Conservation (phyloP, 1,140 invertebrate genomes). For the Leptoteleia sp. region DNA sequence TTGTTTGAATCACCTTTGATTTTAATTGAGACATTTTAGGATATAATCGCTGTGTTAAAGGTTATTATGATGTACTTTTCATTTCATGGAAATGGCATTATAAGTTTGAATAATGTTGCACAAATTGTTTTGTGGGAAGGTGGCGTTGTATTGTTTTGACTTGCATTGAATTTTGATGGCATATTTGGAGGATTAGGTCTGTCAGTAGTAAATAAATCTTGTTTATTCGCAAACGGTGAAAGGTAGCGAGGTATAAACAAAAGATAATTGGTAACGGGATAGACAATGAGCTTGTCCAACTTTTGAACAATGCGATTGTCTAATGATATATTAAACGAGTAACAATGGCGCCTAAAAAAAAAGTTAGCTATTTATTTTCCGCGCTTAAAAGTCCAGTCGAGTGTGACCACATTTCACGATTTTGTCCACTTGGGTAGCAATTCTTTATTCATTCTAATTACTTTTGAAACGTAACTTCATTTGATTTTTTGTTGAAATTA, state of each 20-base stretch:
- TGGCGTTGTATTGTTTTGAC: no score
- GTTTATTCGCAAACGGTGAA: constrained; percentile 17
- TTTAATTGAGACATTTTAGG: no score
- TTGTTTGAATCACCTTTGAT: no score
- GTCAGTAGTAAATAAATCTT: constrained; percentile 7
- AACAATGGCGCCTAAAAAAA: constrained; percentile 25
- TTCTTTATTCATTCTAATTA: constrained; percentile 1
- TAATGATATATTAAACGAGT: constrained; percentile 23
- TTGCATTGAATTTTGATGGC: constrained; percentile 9
- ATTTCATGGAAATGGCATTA: no score
- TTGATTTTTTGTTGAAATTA: background rate
- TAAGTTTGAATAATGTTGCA: no score
- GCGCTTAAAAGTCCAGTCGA: constrained; percentile 23
- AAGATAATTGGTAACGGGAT: constrained; percentile 11
- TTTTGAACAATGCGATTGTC: constrained; percentile 40
- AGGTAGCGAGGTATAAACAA: constrained; percentile 21
- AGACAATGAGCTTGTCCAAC: constrained; percentile 32
- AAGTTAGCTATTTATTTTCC: constrained; percentile 40
- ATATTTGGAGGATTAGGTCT: constrained; percentile 1
- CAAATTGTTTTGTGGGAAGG: no score
- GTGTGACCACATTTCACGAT: constrained; percentile 9
- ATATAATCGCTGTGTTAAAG: no score
- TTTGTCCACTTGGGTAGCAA: constrained; percentile 10
- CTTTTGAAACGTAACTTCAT: background rate
- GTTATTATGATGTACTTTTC: no score